Base-by-base conservation (phyloP, 1,140 invertebrate genomes). In the Holcopasites calliopsidis region DNA sequence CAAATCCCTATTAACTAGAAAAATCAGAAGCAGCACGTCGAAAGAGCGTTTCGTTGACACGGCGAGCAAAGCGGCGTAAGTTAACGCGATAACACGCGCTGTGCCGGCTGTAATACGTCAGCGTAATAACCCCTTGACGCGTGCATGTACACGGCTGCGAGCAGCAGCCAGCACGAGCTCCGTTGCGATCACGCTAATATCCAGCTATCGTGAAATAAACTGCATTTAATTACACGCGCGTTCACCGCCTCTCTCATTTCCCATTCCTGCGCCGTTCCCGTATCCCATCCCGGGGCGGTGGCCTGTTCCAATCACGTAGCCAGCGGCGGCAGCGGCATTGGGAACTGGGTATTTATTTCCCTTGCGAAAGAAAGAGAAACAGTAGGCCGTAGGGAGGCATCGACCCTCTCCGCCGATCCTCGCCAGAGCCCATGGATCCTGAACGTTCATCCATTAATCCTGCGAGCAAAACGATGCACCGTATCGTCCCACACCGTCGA, bases 381-480 rank as follows among this genome's bases (percentile, higher is more conserved):
- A 38, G 60, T 65, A 54, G 70, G 70, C 60, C 49, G 26, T 49
- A 26, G 60, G 47, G 60, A 73, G 49, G 70, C 70, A 64, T 54
- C 60, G 38, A 38, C 61, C 61, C 50, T 23, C 28, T 52, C 18
- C 4, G 2, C 28, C 42, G 8, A 13, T 5, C 23, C 40, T 44
- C 26, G 38, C 26, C 54, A 21, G 16, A n/a, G 31, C 35, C 64
- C 64, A 58, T 57, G 72, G 72, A 75, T 49, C 76, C 71, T 44
- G 69, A 66, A 83, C 72, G 77, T 78, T 82, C 83, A 70, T 79
- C 78, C 82, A 85, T 85, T 85, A 85, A 85, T 85, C 83, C 82
- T 76, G 57, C 70, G 78, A 80, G 75, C 78, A 81, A 81, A 81
- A 79, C 68, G 75, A 79, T 81, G 79, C 83, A 71, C 35, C 75